Percentiles rank a stretch among this genome's conserved stretches.
Evolutionary conservation across 2,888 invertebrate species (phyloP).

Genomic region (Podabrus alpinus): DNA sequence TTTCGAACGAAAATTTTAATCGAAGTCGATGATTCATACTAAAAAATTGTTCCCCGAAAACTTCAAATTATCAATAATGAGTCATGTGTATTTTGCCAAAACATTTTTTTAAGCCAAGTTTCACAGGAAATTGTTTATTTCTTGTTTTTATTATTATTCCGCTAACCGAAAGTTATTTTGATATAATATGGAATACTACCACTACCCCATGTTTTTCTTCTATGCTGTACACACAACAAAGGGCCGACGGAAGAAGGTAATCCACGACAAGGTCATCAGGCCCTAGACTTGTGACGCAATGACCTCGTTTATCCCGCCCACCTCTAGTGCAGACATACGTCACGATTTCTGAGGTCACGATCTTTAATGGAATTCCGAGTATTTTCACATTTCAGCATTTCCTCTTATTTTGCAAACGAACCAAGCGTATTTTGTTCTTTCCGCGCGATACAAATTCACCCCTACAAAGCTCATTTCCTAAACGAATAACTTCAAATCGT

Average conservation of each 20-base stretch:
- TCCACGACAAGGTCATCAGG: constrained; percentile 26
- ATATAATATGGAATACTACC: neutral
- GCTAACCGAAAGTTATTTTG: neutral
- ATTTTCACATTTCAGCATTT: constrained; percentile 18
- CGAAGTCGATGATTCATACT: neutral
- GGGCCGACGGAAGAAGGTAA: constrained; percentile 12
- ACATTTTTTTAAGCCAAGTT: neutral
- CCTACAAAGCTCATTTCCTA: neutral
- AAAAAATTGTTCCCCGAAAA: neutral
- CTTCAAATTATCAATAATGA: neutral
- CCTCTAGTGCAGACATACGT: constrained; percentile 20
- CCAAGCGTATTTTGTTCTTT: neutral
- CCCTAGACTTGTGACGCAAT: constrained; percentile 26
- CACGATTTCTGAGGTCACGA: constrained; percentile 23
- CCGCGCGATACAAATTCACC: neutral
- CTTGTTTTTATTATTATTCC: neutral
- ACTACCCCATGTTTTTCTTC: neutral
- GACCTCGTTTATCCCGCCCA: constrained; percentile 26
- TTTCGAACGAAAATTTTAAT: neutral
- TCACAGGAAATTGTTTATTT: neutral
- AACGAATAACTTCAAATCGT: neutral
- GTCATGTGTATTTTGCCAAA: neutral
- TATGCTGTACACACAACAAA: neutral
- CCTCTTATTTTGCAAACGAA: constrained; percentile 3
- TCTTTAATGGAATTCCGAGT: constrained; percentile 10